Evolutionary conservation across 1,140 invertebrate species (phyloP).

Genomic region (Drosophila azteca): DNA sequence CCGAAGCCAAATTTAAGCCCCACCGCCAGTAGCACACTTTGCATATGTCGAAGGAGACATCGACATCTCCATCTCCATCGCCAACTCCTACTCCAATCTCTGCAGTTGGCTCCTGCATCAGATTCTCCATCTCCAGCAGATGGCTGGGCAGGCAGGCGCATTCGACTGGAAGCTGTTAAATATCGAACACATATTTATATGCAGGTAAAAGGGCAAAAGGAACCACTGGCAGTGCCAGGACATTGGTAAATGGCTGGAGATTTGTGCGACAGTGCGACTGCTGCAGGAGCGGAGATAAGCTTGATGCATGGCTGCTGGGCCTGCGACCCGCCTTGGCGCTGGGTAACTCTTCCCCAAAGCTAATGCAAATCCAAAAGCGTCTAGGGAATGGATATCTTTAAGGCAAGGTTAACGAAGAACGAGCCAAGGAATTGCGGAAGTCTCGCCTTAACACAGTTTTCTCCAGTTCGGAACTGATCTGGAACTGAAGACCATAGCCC

Average conservation of each 20-base stretch:
- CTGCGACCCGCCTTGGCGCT: neutral
- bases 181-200: conserved; percentile 75
- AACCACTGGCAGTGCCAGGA: conserved; percentile 29
- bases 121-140: neutral
- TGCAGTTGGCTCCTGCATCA: conserved; percentile 11
- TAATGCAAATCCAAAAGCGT: no score
- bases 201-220: conserved; percentile 6
- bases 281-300: conserved; percentile 65
- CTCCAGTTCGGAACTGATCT: no score
- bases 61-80: conserved; percentile 10
- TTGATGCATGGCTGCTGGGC: conserved; percentile 58
- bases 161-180: conserved; percentile 79
- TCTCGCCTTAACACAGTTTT: neutral
- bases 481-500: neutral
- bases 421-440: neutral
- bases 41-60: conserved; percentile 51
- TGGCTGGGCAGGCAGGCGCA: conserved; percentile 30
- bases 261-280: conserved; percentile 68
- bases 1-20: conserved; percentile 73
- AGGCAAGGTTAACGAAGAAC: no score
- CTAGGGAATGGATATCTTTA: no score
- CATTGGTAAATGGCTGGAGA: conserved; percentile 73
- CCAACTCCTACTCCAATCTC: conserved; percentile 3
- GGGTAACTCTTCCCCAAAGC: neutral
- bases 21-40: conserved; percentile 63